Percentiles rank a stretch among this genome's conserved stretches.
phyloP scores from a whole-genome alignment of 2,888 invertebrate genomes.

The Nomada lathburiana region DNA sequence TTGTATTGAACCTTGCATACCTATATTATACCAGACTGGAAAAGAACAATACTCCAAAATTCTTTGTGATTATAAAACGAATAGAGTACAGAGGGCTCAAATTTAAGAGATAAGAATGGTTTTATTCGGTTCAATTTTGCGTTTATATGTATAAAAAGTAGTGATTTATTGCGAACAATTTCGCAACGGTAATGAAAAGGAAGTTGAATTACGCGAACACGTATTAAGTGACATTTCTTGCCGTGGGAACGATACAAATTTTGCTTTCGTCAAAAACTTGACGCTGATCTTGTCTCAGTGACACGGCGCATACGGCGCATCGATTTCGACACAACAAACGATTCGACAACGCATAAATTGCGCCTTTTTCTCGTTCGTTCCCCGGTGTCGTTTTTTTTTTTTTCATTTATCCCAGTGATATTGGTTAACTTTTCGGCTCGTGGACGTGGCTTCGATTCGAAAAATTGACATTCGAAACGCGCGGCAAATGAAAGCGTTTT shows the following conservation, averaged over 20 bases:
- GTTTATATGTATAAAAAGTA: not conserved
- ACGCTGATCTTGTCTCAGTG: slow-evolving; percentile 7
- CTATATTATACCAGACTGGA: no score
- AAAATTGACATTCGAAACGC: slow-evolving; percentile 18
- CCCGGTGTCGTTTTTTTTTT: not conserved
- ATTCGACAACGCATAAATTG: slow-evolving; percentile 22
- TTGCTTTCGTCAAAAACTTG: not conserved
- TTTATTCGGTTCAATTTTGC: no score
- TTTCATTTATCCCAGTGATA: not conserved
- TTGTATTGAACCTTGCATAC: no score
- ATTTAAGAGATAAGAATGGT: no score
- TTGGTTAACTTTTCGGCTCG: slow-evolving; percentile 31
- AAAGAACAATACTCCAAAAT: no score
- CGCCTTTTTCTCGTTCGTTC: not conserved
- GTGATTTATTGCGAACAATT: not conserved
- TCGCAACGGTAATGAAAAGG: no score
- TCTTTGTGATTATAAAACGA: no score
- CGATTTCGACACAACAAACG: slow-evolving; percentile 3
- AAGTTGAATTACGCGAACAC: not conserved
- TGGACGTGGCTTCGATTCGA: slow-evolving; percentile 13
- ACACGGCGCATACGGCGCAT: not conserved
- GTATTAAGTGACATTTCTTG: not conserved
- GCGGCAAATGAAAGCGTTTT: slow-evolving; percentile 21
- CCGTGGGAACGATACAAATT: not conserved
- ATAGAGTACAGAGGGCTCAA: no score